Percentiles rank a stretch among this genome's conserved stretches.
These are phyloP conservation scores for Cyclura pinguis DNA, from an alignment of 2,797 vertebrate species.

Conservation along the genomic window DNA sequence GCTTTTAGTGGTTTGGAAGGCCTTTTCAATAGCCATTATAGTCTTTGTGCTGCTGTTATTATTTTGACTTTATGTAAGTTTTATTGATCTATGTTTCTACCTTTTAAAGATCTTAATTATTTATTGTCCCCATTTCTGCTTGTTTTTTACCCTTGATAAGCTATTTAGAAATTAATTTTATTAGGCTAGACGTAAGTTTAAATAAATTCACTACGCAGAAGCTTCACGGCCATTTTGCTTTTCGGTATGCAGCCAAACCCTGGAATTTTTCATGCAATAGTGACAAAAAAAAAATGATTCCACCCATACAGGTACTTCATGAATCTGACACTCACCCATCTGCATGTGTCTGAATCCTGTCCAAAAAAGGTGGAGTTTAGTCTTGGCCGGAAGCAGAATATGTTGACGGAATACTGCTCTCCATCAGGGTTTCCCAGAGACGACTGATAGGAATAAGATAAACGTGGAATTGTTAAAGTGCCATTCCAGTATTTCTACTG, in stretches of 20 bases:
- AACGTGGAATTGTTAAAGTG: neutral
- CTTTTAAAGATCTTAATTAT: neutral
- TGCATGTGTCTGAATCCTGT: neutral
- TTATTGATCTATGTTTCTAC: conserved; percentile 17
- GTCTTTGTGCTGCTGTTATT: neutral
- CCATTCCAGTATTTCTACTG: neutral
- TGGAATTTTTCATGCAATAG: neutral
- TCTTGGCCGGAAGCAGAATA: neutral
- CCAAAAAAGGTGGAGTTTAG: neutral
- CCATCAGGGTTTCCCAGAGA: neutral
- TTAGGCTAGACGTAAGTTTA: neutral
- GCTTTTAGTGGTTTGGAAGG: neutral
- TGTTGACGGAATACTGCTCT: neutral
- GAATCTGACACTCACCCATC: neutral
- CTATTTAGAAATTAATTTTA: neutral
- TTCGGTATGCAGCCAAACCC: no score
- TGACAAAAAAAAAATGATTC: neutral
- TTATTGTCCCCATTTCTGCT: conserved; percentile 1
- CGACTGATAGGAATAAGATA: neutral
- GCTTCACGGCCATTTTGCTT: neutral
- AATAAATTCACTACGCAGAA: neutral
- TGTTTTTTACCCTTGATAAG: neutral
- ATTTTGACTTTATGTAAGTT: neutral
- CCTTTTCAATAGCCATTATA: neutral
- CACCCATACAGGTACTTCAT: no score